phyloP scores from a whole-genome alignment of 2,797 vertebrate genomes.

The Hemibagrus guttatus region DNA sequence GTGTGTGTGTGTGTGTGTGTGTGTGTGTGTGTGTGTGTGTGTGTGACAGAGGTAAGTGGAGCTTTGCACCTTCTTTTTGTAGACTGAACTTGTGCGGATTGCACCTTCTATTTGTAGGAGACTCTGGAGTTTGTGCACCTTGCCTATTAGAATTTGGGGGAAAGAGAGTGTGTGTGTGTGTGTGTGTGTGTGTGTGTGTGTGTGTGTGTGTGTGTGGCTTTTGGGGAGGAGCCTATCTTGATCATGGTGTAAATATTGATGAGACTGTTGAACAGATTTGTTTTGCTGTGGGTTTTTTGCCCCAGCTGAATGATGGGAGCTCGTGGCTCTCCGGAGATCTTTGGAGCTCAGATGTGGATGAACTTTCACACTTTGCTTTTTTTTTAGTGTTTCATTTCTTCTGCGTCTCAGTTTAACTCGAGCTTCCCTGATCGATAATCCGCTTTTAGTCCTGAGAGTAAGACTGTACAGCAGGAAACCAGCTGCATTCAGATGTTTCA shows the following conservation, averaged over 20 bases:
- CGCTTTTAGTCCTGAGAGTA: slow-evolving; percentile 38
- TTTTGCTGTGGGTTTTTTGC: slow-evolving; percentile 64
- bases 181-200: slow-evolving; percentile 31
- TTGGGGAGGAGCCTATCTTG: slow-evolving; percentile 49
- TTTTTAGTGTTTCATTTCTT: slow-evolving; percentile 24
- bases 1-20: slow-evolving; percentile 10
- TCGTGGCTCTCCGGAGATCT: neutral
- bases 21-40: slow-evolving; percentile 8
- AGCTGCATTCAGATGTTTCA: slow-evolving; percentile 26
- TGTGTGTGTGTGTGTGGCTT: slow-evolving; percentile 23
- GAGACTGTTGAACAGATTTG: slow-evolving; percentile 69
- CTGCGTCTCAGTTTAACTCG: slow-evolving; percentile 29
- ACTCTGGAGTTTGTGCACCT: slow-evolving; percentile 53
- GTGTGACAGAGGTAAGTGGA: slow-evolving; percentile 55
- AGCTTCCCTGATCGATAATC: slow-evolving; percentile 37
- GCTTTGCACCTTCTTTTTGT: slow-evolving; percentile 63
- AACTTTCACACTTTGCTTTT: slow-evolving; percentile 39
- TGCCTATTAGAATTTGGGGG: slow-evolving; percentile 45
- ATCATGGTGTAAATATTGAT: slow-evolving; percentile 69
- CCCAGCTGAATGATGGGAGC: neutral
- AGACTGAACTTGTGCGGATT: slow-evolving; percentile 72
- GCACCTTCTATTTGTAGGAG: slow-evolving; percentile 74
- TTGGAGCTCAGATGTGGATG: neutral
- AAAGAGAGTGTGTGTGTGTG: slow-evolving; percentile 37
- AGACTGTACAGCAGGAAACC: slow-evolving; percentile 27